Percentiles rank a stretch among this genome's conserved stretches.
Evolutionary conservation across 1,140 invertebrate species (phyloP).

Genomic region (Phymorhynchus buccinoides): DNA sequence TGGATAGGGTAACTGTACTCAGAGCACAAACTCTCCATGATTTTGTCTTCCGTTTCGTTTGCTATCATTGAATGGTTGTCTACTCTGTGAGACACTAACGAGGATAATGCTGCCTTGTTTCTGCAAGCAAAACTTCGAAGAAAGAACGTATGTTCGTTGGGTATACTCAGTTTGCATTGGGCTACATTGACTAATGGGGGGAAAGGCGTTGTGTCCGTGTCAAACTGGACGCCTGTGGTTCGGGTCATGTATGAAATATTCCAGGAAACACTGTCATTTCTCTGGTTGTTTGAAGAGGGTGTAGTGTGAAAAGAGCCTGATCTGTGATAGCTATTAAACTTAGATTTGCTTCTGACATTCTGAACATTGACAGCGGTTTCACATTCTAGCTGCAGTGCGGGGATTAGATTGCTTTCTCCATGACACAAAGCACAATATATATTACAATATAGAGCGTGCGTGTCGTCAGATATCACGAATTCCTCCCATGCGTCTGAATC

Average conservation of each 20-base stretch:
- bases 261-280: neutral
- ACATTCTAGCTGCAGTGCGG: neutral
- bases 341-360: neutral
- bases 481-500: neutral
- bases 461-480: neutral
- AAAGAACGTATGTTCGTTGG: neutral
- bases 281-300: neutral
- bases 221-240: neutral
- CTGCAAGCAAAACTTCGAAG: neutral
- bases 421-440: neutral
- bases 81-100: neutral
- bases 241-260: neutral
- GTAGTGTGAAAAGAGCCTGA: neutral
- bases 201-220: neutral
- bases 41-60: neutral
- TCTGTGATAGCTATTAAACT: neutral
- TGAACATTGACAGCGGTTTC: neutral
- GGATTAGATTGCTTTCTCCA: neutral
- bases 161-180: neutral
- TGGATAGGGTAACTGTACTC: constrained; percentile 18
- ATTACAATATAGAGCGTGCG: constrained; percentile 12
- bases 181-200: neutral
- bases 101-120: neutral
- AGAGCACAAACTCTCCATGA: neutral
- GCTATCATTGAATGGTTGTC: neutral